Conservation (phyloP, 2,888 invertebrate species). For the Thera obeliscata region DNA sequence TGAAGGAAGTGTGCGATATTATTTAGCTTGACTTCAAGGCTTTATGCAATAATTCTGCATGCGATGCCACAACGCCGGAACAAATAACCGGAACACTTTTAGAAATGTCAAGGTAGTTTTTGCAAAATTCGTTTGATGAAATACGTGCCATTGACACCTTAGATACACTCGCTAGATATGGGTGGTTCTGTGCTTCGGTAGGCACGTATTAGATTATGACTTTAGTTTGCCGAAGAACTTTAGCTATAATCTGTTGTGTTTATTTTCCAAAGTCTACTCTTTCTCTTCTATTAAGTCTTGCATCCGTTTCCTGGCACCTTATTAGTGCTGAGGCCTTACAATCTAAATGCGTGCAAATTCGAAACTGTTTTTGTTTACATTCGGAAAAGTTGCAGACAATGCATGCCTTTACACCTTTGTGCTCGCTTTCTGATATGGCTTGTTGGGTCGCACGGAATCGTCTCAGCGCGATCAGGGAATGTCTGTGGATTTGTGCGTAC, state of each 20-base stretch:
- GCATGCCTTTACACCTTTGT: constrained; percentile 17
- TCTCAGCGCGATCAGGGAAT: constrained; percentile 8
- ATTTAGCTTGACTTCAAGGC: constrained; percentile 3
- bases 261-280: neutral
- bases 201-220: no score
- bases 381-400: constrained; percentile 28
- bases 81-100: constrained; percentile 17
- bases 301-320: neutral
- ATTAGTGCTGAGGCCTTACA: neutral
- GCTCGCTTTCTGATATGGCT: constrained; percentile 27
- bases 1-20: neutral
- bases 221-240: no score
- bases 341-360: constrained; percentile 10
- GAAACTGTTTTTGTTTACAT: constrained; percentile 30
- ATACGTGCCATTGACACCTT: neutral
- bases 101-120: constrained; percentile 17
- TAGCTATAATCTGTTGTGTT: no score
- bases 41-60: constrained; percentile 1
- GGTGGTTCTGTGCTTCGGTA: no score
- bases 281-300: neutral
- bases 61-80: constrained; percentile 14
- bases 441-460: constrained; percentile 20
- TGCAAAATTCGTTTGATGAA: constrained; percentile 3
- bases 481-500: neutral
- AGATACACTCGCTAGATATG: no score